A percentile compares a stretch with the other conserved stretches of the same genome.
Conservation (phyloP, 1,140 invertebrate species). For the Heterodera carotae region DNA sequence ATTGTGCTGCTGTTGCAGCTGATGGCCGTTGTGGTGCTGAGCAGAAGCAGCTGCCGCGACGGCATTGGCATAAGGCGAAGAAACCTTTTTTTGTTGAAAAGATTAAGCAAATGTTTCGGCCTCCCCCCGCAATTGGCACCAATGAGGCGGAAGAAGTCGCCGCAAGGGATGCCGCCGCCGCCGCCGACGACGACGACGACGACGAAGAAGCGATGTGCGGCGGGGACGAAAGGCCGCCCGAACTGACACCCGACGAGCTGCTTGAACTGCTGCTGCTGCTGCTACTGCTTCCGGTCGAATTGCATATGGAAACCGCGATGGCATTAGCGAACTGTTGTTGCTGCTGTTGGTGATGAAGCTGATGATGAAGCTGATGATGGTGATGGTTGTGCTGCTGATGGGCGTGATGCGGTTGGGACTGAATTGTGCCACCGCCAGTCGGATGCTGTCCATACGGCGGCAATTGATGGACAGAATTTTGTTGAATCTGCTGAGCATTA, state of each 20-base stretch:
- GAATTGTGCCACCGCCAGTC: not conserved
- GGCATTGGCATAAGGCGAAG: conserved; percentile 1
- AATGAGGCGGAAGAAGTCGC: not conserved
- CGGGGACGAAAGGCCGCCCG: conserved; percentile 3
- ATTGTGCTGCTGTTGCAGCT: not conserved
- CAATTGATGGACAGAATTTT: conserved; percentile 9
- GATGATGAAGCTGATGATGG: no score
- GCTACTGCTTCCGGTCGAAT: not conserved
- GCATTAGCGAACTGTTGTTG: not conserved
- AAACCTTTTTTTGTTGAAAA: not conserved
- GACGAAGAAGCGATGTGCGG: not conserved
- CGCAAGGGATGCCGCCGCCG: not conserved
- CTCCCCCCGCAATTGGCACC: not conserved
- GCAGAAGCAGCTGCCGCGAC: not conserved
- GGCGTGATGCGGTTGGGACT: no score
- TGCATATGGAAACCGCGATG: not conserved
- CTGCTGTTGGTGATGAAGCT: not conserved
- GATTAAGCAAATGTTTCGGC: not conserved
- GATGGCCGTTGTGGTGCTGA: not conserved
- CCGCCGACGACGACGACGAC: not conserved
- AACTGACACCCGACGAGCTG: conserved; percentile 3
- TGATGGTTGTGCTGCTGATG: no score
- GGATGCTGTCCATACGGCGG: not conserved
- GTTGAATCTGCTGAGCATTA: not conserved
- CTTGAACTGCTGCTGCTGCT: not conserved